Percentiles rank a stretch among this genome's conserved stretches.
Evolutionary conservation across 2,888 invertebrate species (phyloP).

Genomic region (Pharmacophagus antenor): DNA sequence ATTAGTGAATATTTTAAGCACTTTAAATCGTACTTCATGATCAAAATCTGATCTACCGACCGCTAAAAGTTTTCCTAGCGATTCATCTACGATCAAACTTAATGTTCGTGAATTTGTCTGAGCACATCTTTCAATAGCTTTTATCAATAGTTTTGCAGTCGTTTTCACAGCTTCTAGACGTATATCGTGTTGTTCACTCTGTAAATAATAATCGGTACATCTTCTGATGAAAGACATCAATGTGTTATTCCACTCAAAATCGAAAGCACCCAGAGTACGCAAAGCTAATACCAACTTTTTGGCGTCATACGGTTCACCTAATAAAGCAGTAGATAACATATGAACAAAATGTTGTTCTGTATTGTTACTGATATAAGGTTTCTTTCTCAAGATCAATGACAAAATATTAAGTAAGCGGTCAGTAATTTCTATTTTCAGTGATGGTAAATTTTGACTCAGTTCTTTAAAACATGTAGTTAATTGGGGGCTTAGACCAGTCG

Average conservation of each 20-base stretch:
- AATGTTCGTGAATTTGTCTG: constrained; percentile 90
- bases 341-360: constrained; percentile 68
- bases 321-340: constrained; percentile 61
- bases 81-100: constrained; percentile 93
- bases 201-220: constrained; percentile 94
- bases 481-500: constrained; percentile 93
- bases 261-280: constrained; percentile 93
- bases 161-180: constrained; percentile 95
- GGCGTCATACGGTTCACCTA: constrained; percentile 85
- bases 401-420: constrained; percentile 95
- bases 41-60: constrained; percentile 98
- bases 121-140: constrained; percentile 86
- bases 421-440: constrained; percentile 93
- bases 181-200: constrained; percentile 94
- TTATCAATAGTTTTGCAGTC: constrained; percentile 91
- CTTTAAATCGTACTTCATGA: constrained; percentile 94
- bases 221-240: constrained; percentile 95
- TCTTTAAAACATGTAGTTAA: constrained; percentile 95
- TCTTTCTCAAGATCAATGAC: constrained; percentile 93
- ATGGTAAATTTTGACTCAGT: constrained; percentile 92
- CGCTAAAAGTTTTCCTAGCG: constrained; percentile 92
- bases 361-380: constrained; percentile 85
- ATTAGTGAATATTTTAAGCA: constrained; percentile 93
- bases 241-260: constrained; percentile 94
- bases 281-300: constrained; percentile 95